Evolutionary conservation across 2,888 invertebrate genomes (phyloP).

Genomic region (Baronia brevicornis): DNA sequence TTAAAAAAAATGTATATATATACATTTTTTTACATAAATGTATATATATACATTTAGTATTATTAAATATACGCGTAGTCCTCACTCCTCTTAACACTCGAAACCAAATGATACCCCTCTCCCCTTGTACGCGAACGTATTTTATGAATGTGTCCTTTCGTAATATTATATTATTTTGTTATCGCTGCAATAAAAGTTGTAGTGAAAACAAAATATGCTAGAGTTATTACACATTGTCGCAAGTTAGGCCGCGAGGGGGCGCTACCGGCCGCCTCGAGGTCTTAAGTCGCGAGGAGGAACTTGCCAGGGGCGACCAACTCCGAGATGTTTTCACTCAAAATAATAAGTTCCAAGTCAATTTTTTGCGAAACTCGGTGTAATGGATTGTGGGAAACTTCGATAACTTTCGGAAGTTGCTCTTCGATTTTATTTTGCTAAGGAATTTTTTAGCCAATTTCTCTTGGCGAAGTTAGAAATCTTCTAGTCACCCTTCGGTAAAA

Average conservation of each 20-base stretch:
- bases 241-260: conserved; percentile 13
- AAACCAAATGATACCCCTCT: too few relatives aligned
- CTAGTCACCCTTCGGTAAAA: conserved; percentile 57
- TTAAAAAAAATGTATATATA: too few relatives aligned
- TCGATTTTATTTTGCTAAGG: conserved; percentile 68
- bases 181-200: too few relatives aligned
- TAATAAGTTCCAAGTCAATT: conserved; percentile 71
- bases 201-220: conserved; percentile 7
- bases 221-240: conserved; percentile 9
- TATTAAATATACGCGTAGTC: too few relatives aligned
- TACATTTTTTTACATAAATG: too few relatives aligned
- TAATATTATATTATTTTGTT: too few relatives aligned
- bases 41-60: too few relatives aligned
- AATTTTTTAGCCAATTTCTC: conserved; percentile 74
- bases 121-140: too few relatives aligned
- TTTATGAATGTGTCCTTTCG: too few relatives aligned
- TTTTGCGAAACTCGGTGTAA: conserved; percentile 72
- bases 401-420: conserved; percentile 73
- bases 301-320: conserved; percentile 55
- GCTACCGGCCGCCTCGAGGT: conserved; percentile 18
- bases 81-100: too few relatives aligned
- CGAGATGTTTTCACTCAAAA: conserved; percentile 70
- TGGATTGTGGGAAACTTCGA: conserved; percentile 73
- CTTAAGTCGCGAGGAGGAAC: conserved; percentile 32
- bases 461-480: conserved; percentile 62